A percentile compares a stretch with the other conserved stretches of the same genome.
Conservation (phyloP, 2,888 invertebrate genomes). For the Drosophila cognata region DNA sequence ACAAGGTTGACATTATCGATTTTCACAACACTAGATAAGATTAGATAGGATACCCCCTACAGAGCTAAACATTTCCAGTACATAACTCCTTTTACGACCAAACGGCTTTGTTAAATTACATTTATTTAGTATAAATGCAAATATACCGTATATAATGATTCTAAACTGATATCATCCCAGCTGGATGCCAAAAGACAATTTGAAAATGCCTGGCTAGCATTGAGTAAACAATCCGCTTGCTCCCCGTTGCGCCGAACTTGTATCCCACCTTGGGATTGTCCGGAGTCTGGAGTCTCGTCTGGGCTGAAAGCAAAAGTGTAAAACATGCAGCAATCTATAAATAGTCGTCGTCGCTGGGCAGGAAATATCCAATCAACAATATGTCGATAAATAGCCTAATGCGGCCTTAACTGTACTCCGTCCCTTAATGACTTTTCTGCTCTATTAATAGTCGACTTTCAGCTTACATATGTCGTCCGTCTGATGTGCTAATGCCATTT, state of each 20-base stretch:
- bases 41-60: slow-evolving; percentile 18
- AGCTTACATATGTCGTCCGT: slow-evolving; percentile 7
- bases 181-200: slow-evolving; percentile 33
- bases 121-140: slow-evolving; percentile 8
- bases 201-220: slow-evolving; percentile 30
- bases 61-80: slow-evolving; percentile 21
- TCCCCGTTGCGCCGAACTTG: slow-evolving; percentile 18
- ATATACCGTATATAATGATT: background rate
- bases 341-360: slow-evolving; percentile 36
- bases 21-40: slow-evolving; percentile 44
- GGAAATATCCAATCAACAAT: slow-evolving; percentile 36
- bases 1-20: slow-evolving; percentile 33
- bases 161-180: slow-evolving; percentile 8
- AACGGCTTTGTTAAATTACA: slow-evolving; percentile 20
- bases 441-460: slow-evolving; percentile 29
- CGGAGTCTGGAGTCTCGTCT: slow-evolving; percentile 1
- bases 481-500: slow-evolving; percentile 8
- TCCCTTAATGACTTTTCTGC: slow-evolving; percentile 32
- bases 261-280: slow-evolving; percentile 23
- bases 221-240: slow-evolving; percentile 9
- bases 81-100: slow-evolving; percentile 42
- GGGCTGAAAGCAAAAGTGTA: slow-evolving; percentile 61
- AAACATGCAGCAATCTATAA: slow-evolving; percentile 50
- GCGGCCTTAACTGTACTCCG: slow-evolving; percentile 18
- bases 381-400: slow-evolving; percentile 9